Percentiles rank a stretch among this genome's conserved stretches.
Evolutionary conservation across 92 coral and sea anemone genomes (phyloP).

Genomic region (Bergia puertoricense): DNA sequence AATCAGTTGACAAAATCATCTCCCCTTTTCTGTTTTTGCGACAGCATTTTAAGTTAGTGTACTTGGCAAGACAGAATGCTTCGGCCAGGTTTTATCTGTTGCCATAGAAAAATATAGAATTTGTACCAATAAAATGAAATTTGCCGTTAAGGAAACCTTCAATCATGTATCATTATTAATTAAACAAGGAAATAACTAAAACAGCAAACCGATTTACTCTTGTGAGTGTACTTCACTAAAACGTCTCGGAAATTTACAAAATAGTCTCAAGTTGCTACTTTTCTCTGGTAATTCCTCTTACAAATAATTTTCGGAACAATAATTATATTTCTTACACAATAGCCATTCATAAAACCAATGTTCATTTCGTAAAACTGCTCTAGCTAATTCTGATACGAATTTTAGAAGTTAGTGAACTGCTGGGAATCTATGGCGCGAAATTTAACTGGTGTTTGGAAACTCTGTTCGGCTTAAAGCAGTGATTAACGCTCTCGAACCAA

Average conservation of each 20-base stretch:
- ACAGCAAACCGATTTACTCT: not conserved
- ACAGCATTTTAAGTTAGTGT: too few relatives aligned
- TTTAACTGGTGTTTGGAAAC: not conserved
- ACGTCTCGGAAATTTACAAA: not conserved
- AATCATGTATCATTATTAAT: not conserved
- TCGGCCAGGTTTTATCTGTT: not conserved
- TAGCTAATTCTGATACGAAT: not conserved
- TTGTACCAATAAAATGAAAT: not conserved
- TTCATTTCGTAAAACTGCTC: not conserved
- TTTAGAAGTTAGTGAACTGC: not conserved
- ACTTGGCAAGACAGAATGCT: not conserved
- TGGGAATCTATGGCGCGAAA: not conserved
- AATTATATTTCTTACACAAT: not conserved
- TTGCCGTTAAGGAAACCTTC: not conserved
- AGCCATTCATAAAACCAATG: not conserved
- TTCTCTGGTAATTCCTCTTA: constrained; percentile 10
- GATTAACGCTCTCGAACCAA: not conserved
- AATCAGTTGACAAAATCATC: not conserved
- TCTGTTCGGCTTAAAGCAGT: not conserved
- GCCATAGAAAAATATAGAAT: constrained; percentile 11
- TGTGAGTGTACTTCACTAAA: not conserved
- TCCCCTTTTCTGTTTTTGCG: not conserved
- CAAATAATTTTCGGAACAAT: constrained; percentile 14
- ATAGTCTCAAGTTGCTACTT: not conserved
- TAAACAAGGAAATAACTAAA: not conserved